Evolutionary conservation across 2,888 invertebrate genomes (phyloP), one percentile per base, ranked within the genome.

Genomic region (Tyria jacobaeae): DNA sequence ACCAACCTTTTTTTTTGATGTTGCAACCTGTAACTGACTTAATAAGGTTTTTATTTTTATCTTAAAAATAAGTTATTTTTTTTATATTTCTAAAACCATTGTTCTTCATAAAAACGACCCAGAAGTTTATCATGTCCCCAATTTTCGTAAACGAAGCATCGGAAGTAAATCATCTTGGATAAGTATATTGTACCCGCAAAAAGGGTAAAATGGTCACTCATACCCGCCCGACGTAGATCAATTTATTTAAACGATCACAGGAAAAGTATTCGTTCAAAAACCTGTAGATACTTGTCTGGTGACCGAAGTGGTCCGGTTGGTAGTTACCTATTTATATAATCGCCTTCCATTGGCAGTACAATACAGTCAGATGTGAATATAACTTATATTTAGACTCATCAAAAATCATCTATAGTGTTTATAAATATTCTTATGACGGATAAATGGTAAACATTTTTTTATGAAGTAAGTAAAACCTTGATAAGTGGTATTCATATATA

Each of bases 111-210:
- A 61, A 62, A 68, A 51, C 62, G 75, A 60, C 60, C 60, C 57
- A 60, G 62, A 65, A 75, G 71, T 73, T 68, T 60, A 52, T 62
- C 67, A 65, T 58, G 58, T 63, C 41, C 64, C 59, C 62, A 64
- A 72, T 73, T 75, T 70, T 66, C 68, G 70, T 68, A 57, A 62
- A 71, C 66, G 74, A 70, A 74, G 75, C 71, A 76, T 78, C 72
- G 74, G 76, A 81, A 76, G 84, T 88, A 86, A 86, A 88, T 86
- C 84, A 87, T 85, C 79, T 71, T 75, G 76, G 76, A 74, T 77
- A 77, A 68, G 73, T 73, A 71, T 73, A 71, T 76, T 75, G 71
- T 71, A 61, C 64, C 69, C 71, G 69, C n/a, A n/a, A 34, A 66
- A 70, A 68, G 73, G 79, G 76, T 75, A 67, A 65, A 52, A 56